Evolutionary conservation across 1,140 invertebrate species (phyloP).

Genomic region (Bombus turneri): DNA sequence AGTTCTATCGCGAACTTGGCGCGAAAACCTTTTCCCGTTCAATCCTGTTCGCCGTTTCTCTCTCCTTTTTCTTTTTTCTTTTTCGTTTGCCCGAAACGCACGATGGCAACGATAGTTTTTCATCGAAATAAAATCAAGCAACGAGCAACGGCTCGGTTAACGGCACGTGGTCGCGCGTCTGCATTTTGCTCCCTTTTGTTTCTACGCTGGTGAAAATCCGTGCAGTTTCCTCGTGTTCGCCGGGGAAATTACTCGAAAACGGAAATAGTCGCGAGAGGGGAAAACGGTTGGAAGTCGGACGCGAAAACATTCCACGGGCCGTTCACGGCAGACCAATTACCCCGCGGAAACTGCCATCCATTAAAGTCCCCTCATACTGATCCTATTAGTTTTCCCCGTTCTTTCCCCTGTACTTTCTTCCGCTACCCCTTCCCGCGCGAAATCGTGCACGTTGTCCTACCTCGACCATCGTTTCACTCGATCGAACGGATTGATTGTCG

Average conservation of each 20-base stretch:
- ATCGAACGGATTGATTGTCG: conserved; percentile 60
- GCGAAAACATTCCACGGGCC: conserved; percentile 40
- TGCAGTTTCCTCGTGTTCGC: background rate
- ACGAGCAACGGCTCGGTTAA: too few relatives aligned
- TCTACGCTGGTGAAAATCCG: too few relatives aligned
- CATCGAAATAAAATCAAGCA: conserved; percentile 22
- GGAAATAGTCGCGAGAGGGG: conserved; percentile 4
- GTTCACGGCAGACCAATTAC: conserved; percentile 50
- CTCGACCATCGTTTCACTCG: conserved; percentile 20
- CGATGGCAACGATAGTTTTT: conserved; percentile 7
- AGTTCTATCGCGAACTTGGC: background rate
- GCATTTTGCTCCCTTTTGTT: background rate
- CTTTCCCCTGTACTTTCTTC: background rate
- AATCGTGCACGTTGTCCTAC: background rate
- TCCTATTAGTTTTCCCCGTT: conserved; percentile 27
- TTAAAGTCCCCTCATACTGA: conserved; percentile 50
- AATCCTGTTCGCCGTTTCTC: background rate
- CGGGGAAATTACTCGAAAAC: background rate
- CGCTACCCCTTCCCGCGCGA: background rate
- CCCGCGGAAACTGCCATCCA: conserved; percentile 37
- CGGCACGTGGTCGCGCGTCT: background rate
- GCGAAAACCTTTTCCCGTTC: background rate
- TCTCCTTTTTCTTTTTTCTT: background rate
- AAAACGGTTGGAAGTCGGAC: conserved; percentile 1
- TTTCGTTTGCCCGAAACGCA: background rate